Evolutionary conservation across 2,797 vertebrate species (phyloP).

Genomic region (Aselliscus stoliczkanus): DNA sequence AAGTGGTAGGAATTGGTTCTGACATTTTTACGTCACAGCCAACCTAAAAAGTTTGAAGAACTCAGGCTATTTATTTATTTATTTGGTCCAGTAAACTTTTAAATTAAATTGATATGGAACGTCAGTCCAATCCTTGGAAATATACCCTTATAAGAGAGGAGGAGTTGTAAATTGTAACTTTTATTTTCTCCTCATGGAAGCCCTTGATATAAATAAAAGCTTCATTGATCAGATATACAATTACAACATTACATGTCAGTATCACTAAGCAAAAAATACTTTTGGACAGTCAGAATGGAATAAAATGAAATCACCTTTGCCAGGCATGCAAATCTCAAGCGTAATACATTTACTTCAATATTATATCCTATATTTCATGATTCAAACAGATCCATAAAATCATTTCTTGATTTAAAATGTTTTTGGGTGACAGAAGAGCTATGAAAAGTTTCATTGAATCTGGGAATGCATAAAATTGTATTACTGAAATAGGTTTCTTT

Average conservation of each 20-base stretch:
- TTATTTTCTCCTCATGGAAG: constrained; percentile 67
- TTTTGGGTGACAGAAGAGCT: constrained; percentile 46
- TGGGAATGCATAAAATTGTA: constrained; percentile 41
- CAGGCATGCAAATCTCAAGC: constrained; percentile 54
- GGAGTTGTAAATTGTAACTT: constrained; percentile 61
- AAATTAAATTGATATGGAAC: constrained; percentile 51
- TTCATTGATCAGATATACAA: constrained; percentile 73
- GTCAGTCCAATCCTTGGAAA: constrained; percentile 36
- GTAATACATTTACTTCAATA: constrained; percentile 54
- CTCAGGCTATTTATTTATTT: neutral
- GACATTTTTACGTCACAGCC: neutral
- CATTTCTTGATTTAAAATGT: constrained; percentile 57
- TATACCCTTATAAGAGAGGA: constrained; percentile 10
- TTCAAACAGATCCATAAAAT: constrained; percentile 54
- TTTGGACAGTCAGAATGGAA: constrained; percentile 22
- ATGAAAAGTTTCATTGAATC: constrained; percentile 53
- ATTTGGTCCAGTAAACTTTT: constrained; percentile 25
- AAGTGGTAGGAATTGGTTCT: neutral
- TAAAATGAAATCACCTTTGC: constrained; percentile 41
- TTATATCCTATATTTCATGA: constrained; percentile 42
- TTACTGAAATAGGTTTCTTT: constrained; percentile 55
- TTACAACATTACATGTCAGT: constrained; percentile 67
- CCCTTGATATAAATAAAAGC: constrained; percentile 66
- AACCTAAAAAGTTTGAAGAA: neutral
- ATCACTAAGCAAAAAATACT: constrained; percentile 35